Base-by-base conservation (phyloP, 2,797 vertebrate genomes). In the Fratercula arctica region DNA sequence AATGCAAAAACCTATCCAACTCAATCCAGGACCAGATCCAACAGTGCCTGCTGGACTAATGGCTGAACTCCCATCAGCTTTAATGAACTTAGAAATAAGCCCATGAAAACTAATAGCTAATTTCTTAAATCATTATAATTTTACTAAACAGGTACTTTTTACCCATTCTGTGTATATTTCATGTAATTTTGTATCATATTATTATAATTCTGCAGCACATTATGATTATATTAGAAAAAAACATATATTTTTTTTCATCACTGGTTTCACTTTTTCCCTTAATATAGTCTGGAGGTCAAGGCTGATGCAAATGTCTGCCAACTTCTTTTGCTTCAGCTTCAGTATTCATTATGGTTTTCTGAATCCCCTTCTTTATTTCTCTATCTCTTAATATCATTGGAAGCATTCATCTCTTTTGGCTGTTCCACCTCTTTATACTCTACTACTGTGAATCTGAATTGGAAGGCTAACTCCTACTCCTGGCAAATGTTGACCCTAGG, bases 391-490 rank as follows among this genome's bases (percentile, higher is more conserved):
- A n/a, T 12, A 66, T 31, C 53, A 13, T 16, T 77, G 77, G 19
- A 86, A 87, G n/a, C 25, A 53, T 75, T 26, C 3, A 70, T 46
- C 19, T 67, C 61, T 89, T 94, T 72, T 79, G 35, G 48, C 66
- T 90, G 4, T 85, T 86, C 80, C 13, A 82, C n/a, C 39, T 75
- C 39, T 43, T 77, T 68, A n/a, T 72, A 21, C 18, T 74, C n/a
- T 54, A 6, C 35, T 69, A 11, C 46, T 54, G 63, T 90, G 85
- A 87, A 75, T 90, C 41, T 85, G 81, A 92, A 81, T 21, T 90
- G 61, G 79, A 92, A 95, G 94, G 87, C 69, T 91, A 95, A 85
- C 88, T 96, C 73, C 82, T 94, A 13, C 73, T 87, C 91, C 72
- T 94, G 81, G 84, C 61, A 90, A 95, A 90, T 35, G 81, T 10